Evolutionary conservation across 2,797 vertebrate species (phyloP), one percentile per base, ranked within the genome.

Genomic region (Sebastiscus albofasciatus): DNA sequence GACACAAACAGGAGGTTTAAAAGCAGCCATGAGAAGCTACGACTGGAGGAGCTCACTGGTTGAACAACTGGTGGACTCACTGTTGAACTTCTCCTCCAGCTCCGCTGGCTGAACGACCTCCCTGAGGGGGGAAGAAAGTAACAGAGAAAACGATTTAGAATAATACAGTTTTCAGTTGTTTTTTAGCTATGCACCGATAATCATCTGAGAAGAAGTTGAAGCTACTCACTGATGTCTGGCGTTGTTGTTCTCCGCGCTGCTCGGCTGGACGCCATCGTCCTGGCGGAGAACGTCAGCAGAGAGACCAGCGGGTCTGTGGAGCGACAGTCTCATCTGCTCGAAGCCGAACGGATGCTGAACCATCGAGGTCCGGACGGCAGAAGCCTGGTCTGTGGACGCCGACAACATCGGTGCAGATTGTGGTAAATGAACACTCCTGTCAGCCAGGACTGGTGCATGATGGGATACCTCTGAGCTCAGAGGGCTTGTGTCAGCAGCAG

Each of bases 71-170:
- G 2, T 36, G 20, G 10, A 90, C 92, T 90, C 27, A 94, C 93
- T n/a, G n/a, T 93, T 72, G 3, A 87, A 80, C 20, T 72, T 90
- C 7, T 87, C 89, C 69, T 91, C 92, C 0, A 75, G 64, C 54
- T 88, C 87, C 2, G 39, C 7, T 0, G 16, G 72, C 18, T 9
- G 29, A 13, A 11, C 2, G 4, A 26, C 34, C 2, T 78, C 67
- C 3, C 93, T 94, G 81, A 80, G 16, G 52, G 52, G 59, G 13
- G 55, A 22, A 16, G 49, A 52, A n/a, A 52, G 8, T 9, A 8
- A 52, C 49, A 52, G 12, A 29, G 56, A 29, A 58, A 27, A 3
- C 4, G 2, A 6, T 3, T 67, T 2, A 67, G 73, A 75, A 18
- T 7, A 39, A 70, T 14, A 42, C 16, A 49, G 46, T 18, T 49